Evolutionary conservation across 2,888 invertebrate species (phyloP).

Genomic region (Sialis lutaria): DNA sequence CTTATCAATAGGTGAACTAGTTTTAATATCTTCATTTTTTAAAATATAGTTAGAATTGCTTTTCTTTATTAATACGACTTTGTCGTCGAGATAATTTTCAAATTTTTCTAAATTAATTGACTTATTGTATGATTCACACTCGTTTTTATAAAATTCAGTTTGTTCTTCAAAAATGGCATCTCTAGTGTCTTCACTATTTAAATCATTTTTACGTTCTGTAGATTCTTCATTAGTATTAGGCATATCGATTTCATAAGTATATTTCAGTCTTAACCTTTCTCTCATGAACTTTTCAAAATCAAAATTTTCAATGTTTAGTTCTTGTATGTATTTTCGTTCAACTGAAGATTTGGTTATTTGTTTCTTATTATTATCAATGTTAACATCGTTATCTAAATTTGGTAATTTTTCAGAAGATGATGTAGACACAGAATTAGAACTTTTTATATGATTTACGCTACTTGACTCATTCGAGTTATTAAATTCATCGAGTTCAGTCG

Average conservation of each 20-base stretch:
- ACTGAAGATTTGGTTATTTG: not conserved
- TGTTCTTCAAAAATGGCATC: too few relatives aligned
- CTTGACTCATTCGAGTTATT: not conserved
- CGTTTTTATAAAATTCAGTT: too few relatives aligned
- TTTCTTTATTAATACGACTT: too few relatives aligned
- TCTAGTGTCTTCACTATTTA: too few relatives aligned
- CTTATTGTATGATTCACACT: too few relatives aligned
- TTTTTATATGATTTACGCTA: not conserved
- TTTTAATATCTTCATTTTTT: too few relatives aligned
- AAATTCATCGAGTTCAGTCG: not conserved
- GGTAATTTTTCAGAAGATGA: not conserved
- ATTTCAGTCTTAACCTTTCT: not conserved
- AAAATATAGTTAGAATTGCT: too few relatives aligned
- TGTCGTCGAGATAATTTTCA: too few relatives aligned
- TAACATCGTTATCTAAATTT: constrained; percentile 1
- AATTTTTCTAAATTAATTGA: too few relatives aligned
- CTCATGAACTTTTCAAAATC: constrained; percentile 2
- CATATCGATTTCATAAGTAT: not conserved
- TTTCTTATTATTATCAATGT: constrained; percentile 11
- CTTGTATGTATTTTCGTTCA: not conserved
- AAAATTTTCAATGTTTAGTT: not conserved
- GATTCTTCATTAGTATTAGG: not conserved
- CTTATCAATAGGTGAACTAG: too few relatives aligned
- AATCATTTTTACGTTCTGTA: not conserved
- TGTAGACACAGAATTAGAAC: not conserved